Evolutionary conservation across 2,888 invertebrate genomes (phyloP), one percentile per base, ranked within the genome.

Genomic region (Terebella lapidaria): DNA sequence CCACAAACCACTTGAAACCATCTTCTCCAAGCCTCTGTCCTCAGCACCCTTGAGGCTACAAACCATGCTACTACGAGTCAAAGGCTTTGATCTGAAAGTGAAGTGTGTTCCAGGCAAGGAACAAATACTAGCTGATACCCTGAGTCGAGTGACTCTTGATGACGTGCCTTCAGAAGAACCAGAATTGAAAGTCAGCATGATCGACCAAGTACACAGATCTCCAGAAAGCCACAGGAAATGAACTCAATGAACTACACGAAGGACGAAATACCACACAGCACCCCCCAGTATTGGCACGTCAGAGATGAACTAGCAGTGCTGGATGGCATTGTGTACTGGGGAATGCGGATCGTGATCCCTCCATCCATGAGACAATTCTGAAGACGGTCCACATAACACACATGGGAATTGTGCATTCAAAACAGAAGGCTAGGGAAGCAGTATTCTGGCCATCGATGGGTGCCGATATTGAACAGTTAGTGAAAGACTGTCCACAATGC

Each of bases 381-480:
- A 35, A 35, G 18, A 35, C 42, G 18, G 42, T 49, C 5, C 49
- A 49, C 49, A 22, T 10, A 15, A 10, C 49, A 10, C 49, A 49
- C 49, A 15, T n/a, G 49, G 49, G 49, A 22, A 49, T 49, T 5
- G 49, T n/a, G 5, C 10, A 49, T 10, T 18, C 49, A 5, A 49
- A 22, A 49, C 49, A 22, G 20, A 10, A 18, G 18, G 49, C 49
- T 10, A 5, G 49, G 49, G 49, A 49, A 15, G 20, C 49, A 10
- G 49, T 20, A 15, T 49, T 49, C 20, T 56, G 56, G 56, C 51
- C 56, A 53, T n/a, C n/a, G 5, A 56, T 56, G 18, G 53, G 53
- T 24, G 18, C 18, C 15, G 18, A 56, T 10, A 56, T 56, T 5
- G 56, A 56, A 24, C 18, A 53, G 5, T 18, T 56, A 10, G 25